These are phyloP conservation scores for Mayetiola destructor DNA, from an alignment of 2,888 invertebrate species.

Conservation along the genomic window DNA sequence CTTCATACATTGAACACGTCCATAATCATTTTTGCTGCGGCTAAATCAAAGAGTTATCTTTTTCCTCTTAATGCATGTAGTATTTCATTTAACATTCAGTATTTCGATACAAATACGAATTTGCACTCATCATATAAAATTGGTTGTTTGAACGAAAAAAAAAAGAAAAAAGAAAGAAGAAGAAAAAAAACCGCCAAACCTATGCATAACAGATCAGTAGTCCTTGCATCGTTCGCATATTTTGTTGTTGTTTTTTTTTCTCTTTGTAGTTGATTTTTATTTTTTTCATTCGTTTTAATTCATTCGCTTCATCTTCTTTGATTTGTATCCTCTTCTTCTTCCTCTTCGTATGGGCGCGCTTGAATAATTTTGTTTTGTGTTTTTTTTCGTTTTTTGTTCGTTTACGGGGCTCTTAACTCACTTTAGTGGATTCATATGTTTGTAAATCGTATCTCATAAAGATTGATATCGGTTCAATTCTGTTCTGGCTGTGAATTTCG, in stretches of 20 bases:
- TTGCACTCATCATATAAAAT: too few relatives aligned
- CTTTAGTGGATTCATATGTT: too few relatives aligned
- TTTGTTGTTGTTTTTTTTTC: not conserved
- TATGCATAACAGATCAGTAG: too few relatives aligned
- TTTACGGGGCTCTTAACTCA: conserved; percentile 5
- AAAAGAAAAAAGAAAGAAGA: too few relatives aligned
- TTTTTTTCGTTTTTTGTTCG: too few relatives aligned
- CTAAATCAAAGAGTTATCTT: not conserved
- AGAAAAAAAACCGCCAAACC: too few relatives aligned
- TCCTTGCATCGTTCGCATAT: conserved; percentile 3
- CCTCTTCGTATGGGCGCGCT: not conserved
- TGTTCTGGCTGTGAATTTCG: not conserved
- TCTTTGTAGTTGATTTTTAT: not conserved
- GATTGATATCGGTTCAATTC: too few relatives aligned
- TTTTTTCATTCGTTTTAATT: not conserved
- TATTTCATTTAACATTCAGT: too few relatives aligned
- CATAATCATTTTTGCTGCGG: conserved; percentile 4
- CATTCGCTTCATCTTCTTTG: not conserved
- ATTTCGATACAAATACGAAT: too few relatives aligned
- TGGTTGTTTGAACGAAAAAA: too few relatives aligned
- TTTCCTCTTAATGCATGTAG: conserved; percentile 1
- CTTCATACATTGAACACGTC: not conserved
- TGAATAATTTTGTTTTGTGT: conserved; percentile 4
- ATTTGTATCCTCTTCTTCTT: not conserved
- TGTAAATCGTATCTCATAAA: too few relatives aligned